Evolutionary conservation across 1,140 invertebrate genomes (phyloP).

Genomic region (Achroia grisella): DNA sequence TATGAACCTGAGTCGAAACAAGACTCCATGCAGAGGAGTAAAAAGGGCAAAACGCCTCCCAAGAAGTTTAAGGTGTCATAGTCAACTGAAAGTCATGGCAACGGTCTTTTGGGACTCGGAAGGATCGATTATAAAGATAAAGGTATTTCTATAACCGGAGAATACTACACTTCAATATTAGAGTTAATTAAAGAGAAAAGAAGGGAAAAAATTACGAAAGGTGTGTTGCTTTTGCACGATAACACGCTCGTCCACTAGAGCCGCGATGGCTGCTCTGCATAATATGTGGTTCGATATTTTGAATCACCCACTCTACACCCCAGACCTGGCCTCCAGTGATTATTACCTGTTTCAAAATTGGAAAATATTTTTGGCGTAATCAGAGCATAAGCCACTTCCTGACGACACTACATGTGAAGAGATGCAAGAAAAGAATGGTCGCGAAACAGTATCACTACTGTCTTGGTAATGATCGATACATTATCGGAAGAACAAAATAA

Average conservation of each 20-base stretch:
- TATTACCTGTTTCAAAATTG: too few species aligned
- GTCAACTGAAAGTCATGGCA: conserved; percentile 14
- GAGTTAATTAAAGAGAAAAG: conserved; percentile 2
- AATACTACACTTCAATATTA: background rate
- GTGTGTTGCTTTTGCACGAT: conserved; percentile 48
- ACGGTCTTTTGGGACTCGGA: conserved; percentile 16
- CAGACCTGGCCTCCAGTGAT: too few species aligned
- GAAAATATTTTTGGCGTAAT: too few species aligned
- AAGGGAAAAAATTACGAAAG: conserved; percentile 12
- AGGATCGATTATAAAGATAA: conserved; percentile 15
- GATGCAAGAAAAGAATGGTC: too few species aligned
- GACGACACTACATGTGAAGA: too few species aligned
- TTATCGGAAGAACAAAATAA: too few species aligned
- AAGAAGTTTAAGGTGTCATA: conserved; percentile 33
- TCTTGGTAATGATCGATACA: too few species aligned
- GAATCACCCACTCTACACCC: conserved; percentile 6
- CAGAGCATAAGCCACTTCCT: too few species aligned
- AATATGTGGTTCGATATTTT: background rate
- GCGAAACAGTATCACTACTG: too few species aligned
- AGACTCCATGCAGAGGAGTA: conserved; percentile 35
- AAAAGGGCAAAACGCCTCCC: conserved; percentile 13
- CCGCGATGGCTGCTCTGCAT: conserved; percentile 29
- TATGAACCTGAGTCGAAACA: conserved; percentile 21
- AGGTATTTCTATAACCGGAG: conserved; percentile 1
- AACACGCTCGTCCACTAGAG: conserved; percentile 43